Base-by-base conservation (phyloP, 2,888 invertebrate genomes). In the Dryobotodes eremita region DNA sequence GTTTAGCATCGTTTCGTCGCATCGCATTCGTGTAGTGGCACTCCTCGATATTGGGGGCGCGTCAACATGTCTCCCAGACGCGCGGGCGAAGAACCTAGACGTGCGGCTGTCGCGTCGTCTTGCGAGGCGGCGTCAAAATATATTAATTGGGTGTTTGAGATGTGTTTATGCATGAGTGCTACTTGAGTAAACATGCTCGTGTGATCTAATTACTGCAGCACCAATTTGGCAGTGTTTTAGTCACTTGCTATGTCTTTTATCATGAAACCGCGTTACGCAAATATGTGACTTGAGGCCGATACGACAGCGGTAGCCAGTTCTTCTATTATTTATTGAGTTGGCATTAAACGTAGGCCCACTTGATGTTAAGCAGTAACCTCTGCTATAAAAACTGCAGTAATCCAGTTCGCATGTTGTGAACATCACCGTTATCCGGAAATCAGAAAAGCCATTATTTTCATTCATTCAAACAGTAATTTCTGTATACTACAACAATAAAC, bases 101-200 rank as follows among this genome's bases (percentile, higher is more conserved):
- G 70, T 77, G 66, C 66, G 66, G 53, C 31, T 66, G 69, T 65
- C 64, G 64, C 61, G 50, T 13, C 62, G 31, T 11, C 4, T 23
- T 57, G 13, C 59, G 26, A 77, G 26, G 55, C 42, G 48, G 36
- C 46, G 64, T 20, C 15, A 20, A 46, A 70, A 50, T 83, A 31
- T 66, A 81, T 71, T 85, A 85, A 85, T 77, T 85, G 69, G 31
- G 23, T 77, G 71, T 77, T 70, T 70, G 66, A 53, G 31, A 71
- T 77, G 62, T 72, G 65, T 78, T 69, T 65, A 69, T 64, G 53
- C 68, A 59, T 36, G 15, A 46, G 15, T 20, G 53, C 15, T n/a
- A 10, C 26, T 78, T 36, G 1, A 68, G 50, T 50, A 17, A 69
- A 36, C 68, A 46, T 7, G 46, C 11, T 36, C 31, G 50, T 36